phyloP scores from a whole-genome alignment of 2,797 vertebrate genomes.

The Centropyge bicolor region DNA sequence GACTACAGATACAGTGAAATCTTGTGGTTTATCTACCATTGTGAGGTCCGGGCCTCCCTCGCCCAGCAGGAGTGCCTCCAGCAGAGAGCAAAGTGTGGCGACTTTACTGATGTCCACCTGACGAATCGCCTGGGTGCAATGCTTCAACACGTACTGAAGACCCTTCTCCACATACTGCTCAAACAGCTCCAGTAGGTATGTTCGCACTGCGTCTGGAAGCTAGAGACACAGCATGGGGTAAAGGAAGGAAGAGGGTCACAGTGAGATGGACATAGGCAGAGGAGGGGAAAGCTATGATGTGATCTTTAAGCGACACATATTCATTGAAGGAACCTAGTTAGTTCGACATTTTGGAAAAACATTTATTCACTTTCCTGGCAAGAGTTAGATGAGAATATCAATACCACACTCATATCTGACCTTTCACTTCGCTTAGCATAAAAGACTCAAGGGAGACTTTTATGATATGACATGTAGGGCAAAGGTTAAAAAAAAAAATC shows the following conservation, averaged over 20 bases:
- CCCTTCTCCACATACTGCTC: constrained; percentile 87
- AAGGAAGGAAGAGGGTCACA: constrained; percentile 1
- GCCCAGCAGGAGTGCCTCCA: constrained; percentile 88
- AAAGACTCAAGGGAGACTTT: not conserved
- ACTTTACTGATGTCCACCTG: constrained; percentile 95
- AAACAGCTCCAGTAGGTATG: constrained; percentile 88
- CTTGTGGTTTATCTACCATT: constrained; percentile 80
- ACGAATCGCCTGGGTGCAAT: constrained; percentile 87
- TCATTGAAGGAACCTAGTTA: not conserved
- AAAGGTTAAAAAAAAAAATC: not conserved
- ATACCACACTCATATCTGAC: not conserved
- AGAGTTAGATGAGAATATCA: not conserved
- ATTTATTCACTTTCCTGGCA: not conserved
- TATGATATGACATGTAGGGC: not conserved
- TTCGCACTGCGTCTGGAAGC: constrained; percentile 80
- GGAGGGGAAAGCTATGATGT: not conserved
- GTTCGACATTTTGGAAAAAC: not conserved
- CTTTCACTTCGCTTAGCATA: not conserved
- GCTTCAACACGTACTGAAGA: constrained; percentile 86
- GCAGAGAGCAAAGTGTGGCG: constrained; percentile 88
- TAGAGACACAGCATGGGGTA: constrained; percentile 51
- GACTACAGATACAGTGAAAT: not conserved
- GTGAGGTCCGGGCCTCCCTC: constrained; percentile 80
- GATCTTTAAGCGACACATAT: not conserved
- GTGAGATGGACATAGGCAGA: not conserved